A percentile compares a stretch with the other conserved stretches of the same genome.
Evolutionary conservation across 2,797 vertebrate genomes (phyloP).

Genomic region (Eutrigla gurnardus): DNA sequence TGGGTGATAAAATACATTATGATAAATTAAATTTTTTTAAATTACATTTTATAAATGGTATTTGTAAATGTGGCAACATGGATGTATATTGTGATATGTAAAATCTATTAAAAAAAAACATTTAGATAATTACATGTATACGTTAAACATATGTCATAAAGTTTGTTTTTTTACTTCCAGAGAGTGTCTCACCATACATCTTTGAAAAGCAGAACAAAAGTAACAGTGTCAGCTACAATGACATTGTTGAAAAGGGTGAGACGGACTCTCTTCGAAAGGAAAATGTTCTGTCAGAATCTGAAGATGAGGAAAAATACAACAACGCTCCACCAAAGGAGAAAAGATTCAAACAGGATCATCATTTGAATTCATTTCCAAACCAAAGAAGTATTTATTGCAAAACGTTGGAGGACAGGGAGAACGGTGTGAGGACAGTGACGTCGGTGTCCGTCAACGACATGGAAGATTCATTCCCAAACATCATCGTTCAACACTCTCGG

Average conservation of each 20-base stretch:
- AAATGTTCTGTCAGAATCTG: conserved; percentile 63
- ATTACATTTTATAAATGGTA: not conserved
- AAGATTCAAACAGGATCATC: conserved; percentile 60
- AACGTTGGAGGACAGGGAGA: conserved; percentile 60
- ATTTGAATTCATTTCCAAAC: conserved; percentile 55
- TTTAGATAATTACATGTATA: not conserved
- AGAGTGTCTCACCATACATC: conserved; percentile 65
- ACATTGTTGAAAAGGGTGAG: conserved; percentile 71
- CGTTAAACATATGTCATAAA: not conserved
- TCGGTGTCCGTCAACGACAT: conserved; percentile 79
- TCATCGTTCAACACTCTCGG: conserved; percentile 71
- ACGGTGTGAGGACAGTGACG: conserved; percentile 79
- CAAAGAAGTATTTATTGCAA: conserved; percentile 58
- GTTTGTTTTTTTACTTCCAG: conserved; percentile 60
- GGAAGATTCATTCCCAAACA: conserved; percentile 70
- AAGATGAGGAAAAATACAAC: conserved; percentile 72
- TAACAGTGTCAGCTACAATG: conserved; percentile 72
- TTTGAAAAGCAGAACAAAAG: conserved; percentile 66
- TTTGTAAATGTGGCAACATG: not conserved
- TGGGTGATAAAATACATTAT: too few species aligned
- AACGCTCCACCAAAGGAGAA: conserved; percentile 71
- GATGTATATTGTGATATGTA: not conserved
- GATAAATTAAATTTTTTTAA: too few species aligned
- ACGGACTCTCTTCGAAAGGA: conserved; percentile 71
- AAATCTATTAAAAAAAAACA: not conserved